Conservation (phyloP, 2,888 invertebrate genomes). For the Urechis unicinctus region DNA sequence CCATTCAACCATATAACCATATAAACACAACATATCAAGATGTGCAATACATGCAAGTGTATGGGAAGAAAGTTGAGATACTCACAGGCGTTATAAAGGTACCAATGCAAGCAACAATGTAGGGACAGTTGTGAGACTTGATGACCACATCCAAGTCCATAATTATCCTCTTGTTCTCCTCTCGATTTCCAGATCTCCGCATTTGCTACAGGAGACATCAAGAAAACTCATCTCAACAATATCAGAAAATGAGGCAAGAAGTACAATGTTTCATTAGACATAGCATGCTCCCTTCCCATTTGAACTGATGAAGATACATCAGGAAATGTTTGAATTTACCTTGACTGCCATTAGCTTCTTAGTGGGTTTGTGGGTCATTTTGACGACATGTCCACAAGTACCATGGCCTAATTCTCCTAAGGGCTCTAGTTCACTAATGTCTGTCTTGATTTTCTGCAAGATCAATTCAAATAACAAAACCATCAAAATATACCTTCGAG, state of each 20-base stretch:
- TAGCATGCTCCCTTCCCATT: not conserved
- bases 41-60: too few species aligned
- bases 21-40: too few species aligned
- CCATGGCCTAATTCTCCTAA: slow-evolving; percentile 58
- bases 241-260: not conserved
- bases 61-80: slow-evolving; percentile 2
- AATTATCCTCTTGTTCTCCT: slow-evolving; percentile 95
- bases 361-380: slow-evolving; percentile 86
- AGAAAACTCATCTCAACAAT: slow-evolving; percentile 1
- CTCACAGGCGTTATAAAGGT: slow-evolving; percentile 87
- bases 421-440: slow-evolving; percentile 39
- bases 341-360: slow-evolving; percentile 87
- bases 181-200: slow-evolving; percentile 91
- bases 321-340: too few species aligned
- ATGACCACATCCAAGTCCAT: slow-evolving; percentile 98
- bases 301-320: too few species aligned
- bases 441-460: slow-evolving; percentile 33
- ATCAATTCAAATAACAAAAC: too few species aligned
- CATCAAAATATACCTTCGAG: too few species aligned
- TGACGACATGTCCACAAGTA: slow-evolving; percentile 95
- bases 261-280: not conserved
- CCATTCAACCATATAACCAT: too few species aligned
- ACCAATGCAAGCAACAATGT: slow-evolving; percentile 93
- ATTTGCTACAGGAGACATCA: slow-evolving; percentile 57
- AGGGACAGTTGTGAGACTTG: slow-evolving; percentile 93